A percentile compares a stretch with the other conserved stretches of the same genome.
phyloP scores from a whole-genome alignment of 2,113 vertebrate genomes.

The Pachypanchax playfairii region DNA sequence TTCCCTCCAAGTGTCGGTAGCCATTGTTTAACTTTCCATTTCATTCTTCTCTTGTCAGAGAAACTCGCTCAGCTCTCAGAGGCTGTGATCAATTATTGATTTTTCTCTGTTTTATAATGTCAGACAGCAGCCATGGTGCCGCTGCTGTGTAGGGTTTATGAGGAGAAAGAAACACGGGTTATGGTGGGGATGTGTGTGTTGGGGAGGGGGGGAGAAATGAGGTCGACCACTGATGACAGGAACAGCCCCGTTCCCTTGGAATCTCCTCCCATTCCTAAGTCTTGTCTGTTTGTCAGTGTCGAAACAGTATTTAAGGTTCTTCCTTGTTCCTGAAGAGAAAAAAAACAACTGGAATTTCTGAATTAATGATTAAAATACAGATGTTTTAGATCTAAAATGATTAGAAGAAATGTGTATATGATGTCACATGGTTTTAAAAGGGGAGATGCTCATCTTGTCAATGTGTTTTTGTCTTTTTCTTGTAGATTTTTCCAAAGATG shows the following conservation, averaged over 20 bases:
- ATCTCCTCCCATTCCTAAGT: constrained; percentile 72
- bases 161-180: constrained; percentile 49
- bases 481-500: constrained; percentile 49
- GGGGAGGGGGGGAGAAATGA: constrained; percentile 37
- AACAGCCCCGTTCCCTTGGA: constrained; percentile 63
- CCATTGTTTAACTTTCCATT: constrained; percentile 66
- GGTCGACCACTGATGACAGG: constrained; percentile 62
- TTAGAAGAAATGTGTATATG: no score
- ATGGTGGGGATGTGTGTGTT: constrained; percentile 40
- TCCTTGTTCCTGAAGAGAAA: constrained; percentile 50
- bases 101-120: constrained; percentile 16
- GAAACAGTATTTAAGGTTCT: constrained; percentile 38
- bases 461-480: constrained; percentile 21
- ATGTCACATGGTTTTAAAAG: not conserved
- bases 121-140: constrained; percentile 36
- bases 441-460: not conserved
- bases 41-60: constrained; percentile 37
- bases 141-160: constrained; percentile 44
- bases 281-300: constrained; percentile 43
- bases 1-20: constrained; percentile 64
- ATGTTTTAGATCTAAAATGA: no score
- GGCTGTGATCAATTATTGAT: constrained; percentile 28
- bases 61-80: constrained; percentile 16
- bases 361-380: no score
- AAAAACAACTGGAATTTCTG: not conserved